Conservation (phyloP, 2,797 vertebrate genomes). For the Nyctalus aviator region DNA sequence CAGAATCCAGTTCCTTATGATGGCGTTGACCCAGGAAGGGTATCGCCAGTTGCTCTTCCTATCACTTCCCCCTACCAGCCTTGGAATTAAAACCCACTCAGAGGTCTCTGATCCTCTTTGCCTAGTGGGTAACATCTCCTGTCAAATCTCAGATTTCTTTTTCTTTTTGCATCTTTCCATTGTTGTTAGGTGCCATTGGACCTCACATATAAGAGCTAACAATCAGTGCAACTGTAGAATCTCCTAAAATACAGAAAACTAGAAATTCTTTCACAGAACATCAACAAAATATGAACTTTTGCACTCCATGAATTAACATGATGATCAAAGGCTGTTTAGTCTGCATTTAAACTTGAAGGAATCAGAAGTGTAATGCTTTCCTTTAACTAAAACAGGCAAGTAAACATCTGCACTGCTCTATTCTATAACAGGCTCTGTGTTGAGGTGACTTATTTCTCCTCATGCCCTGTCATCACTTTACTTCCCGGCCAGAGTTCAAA, state of each 20-base stretch:
- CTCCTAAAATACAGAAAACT: constrained; percentile 31
- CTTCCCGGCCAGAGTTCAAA: constrained; percentile 67
- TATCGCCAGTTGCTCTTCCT: background rate
- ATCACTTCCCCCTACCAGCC: background rate
- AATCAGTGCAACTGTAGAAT: background rate
- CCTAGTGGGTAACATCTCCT: background rate
- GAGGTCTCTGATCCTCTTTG: constrained; percentile 1
- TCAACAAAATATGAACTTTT: constrained; percentile 32
- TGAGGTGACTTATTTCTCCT: constrained; percentile 62
- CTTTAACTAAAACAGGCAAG: constrained; percentile 38
- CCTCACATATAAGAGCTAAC: background rate
- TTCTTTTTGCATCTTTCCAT: background rate
- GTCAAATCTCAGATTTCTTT: background rate
- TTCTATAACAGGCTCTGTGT: background rate
- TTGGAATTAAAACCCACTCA: background rate
- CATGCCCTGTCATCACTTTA: constrained; percentile 50
- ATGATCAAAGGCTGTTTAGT: constrained; percentile 50
- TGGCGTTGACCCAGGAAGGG: background rate
- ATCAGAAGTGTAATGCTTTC: constrained; percentile 35
- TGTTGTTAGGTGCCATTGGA: background rate
- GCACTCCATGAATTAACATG: background rate
- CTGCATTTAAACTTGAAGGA: background rate
- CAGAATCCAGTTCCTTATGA: background rate
- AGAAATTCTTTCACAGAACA: background rate
- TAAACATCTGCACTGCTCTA: constrained; percentile 14